These are phyloP conservation scores for Epistrophe eligans DNA, from an alignment of 2,888 invertebrate species.

Conservation along the genomic window DNA sequence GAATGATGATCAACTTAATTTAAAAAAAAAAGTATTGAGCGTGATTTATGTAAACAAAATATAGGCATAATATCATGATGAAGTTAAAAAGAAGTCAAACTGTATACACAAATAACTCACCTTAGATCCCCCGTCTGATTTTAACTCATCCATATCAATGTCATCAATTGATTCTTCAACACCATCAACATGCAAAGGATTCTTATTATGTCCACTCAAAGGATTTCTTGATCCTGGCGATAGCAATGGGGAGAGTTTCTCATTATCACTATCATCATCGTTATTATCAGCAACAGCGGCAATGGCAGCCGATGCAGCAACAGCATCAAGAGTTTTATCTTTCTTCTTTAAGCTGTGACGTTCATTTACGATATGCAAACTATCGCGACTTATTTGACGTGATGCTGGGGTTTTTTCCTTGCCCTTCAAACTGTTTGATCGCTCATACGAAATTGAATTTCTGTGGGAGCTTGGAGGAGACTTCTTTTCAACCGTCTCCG, in stretches of 20 bases:
- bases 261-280: constrained; percentile 91
- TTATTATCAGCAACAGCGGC: constrained; percentile 76
- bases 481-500: constrained; percentile 81
- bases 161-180: constrained; percentile 87
- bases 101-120: constrained; percentile 34
- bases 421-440: constrained; percentile 69
- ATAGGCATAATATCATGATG: constrained; percentile 8
- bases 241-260: constrained; percentile 91
- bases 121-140: constrained; percentile 67
- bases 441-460: constrained; percentile 62
- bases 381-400: constrained; percentile 84
- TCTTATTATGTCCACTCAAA: constrained; percentile 65
- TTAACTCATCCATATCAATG: constrained; percentile 83
- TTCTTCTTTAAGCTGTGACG: constrained; percentile 82
- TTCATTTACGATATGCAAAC: constrained; percentile 87
- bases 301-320: constrained; percentile 63
- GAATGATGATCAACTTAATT: constrained; percentile 52
- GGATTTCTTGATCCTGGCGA: constrained; percentile 77
- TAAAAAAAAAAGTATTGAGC: constrained; percentile 33
- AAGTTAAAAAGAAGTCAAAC: neutral
- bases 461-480: constrained; percentile 81
- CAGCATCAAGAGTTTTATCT: constrained; percentile 64
- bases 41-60: constrained; percentile 29
- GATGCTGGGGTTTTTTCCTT: constrained; percentile 81
- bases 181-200: constrained; percentile 83